These are phyloP conservation scores for Notocelia uddmanniana DNA, from an alignment of 2,888 invertebrate species.

Conservation along the genomic window DNA sequence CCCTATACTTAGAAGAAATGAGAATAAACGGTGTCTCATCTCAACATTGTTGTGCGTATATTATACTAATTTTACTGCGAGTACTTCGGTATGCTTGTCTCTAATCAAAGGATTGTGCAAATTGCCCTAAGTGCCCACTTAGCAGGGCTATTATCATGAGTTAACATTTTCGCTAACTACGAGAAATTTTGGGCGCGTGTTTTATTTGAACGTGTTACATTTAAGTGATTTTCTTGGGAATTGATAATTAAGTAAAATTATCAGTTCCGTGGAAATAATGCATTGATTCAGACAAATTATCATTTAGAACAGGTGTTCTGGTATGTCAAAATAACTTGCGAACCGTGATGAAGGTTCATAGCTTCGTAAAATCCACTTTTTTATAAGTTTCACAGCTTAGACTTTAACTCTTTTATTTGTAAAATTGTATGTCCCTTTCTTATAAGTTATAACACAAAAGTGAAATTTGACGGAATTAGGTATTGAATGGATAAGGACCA, in stretches of 20 bases:
- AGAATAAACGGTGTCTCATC: no score
- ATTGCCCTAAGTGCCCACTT: slow-evolving; percentile 32
- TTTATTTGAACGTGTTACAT: slow-evolving; percentile 13
- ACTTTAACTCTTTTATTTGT: no score
- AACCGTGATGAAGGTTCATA: no score
- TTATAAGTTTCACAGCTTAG: no score
- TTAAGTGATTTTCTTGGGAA: slow-evolving; percentile 13
- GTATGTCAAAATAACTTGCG: background rate
- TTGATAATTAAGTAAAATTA: background rate
- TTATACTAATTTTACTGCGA: no score
- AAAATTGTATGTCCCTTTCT: no score
- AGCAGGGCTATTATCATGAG: slow-evolving; percentile 19
- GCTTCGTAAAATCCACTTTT: no score
- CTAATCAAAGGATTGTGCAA: slow-evolving; percentile 31
- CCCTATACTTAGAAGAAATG: no score
- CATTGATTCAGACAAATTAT: background rate
- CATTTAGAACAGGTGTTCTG: background rate
- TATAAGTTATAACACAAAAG: no score
- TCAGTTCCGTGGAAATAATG: background rate
- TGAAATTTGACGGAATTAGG: no score
- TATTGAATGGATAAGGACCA: no score
- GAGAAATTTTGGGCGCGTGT: slow-evolving; percentile 6
- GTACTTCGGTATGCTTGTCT: background rate
- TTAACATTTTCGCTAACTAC: slow-evolving; percentile 26
- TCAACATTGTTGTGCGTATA: no score